Evolutionary conservation across 2,113 vertebrate species (phyloP), one percentile per base, ranked within the genome.

Genomic region (Sinocyclocheilus anshuiensis): DNA sequence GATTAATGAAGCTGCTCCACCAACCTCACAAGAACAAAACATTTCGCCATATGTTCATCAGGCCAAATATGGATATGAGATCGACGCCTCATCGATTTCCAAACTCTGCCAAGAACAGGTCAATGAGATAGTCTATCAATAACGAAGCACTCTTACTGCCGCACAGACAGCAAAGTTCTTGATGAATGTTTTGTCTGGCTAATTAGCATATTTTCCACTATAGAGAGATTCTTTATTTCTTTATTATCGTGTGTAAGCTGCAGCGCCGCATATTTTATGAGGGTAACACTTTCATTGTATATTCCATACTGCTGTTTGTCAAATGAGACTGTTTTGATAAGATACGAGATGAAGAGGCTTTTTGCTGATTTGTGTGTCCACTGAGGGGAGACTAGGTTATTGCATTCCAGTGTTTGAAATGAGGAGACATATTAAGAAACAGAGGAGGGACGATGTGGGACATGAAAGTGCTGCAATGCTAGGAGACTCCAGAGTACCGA

Each of bases 401-500:
- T 50, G 80, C 48, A 69, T 83, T 77, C 42, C 65, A 55, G 26
- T 57, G 77, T 57, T 83, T 53, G 74, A 86, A 74, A 77, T n/a
- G 67, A 86, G 75, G 36, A 81, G 81, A 84, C 50, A 50, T 78
- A 78, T 75, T 84, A 74, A 29, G 65, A 74, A 61, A 83, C 84
- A 82, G 81, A 89, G 85, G 81, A 86, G 88, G 86, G 82, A 89
- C 87, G 67, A 89, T 85, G 77, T 81, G 88, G 87, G 85, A 91
- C 90, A 91, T 92, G 85, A 92, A 88, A 83, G 39, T 80, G 59
- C 11, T 57, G 45, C 63, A 84, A 83, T 83, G 88, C 85, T 63
- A n/a, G 74, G 85, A 89, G 89, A 91, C 76, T 36, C 33, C n/a
- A 36, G 82, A 55, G 53, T 57, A 84, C 67, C 20, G 77, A 39